phyloP scores from a whole-genome alignment of 2,888 invertebrate species.

The Hecatera dysodea region DNA sequence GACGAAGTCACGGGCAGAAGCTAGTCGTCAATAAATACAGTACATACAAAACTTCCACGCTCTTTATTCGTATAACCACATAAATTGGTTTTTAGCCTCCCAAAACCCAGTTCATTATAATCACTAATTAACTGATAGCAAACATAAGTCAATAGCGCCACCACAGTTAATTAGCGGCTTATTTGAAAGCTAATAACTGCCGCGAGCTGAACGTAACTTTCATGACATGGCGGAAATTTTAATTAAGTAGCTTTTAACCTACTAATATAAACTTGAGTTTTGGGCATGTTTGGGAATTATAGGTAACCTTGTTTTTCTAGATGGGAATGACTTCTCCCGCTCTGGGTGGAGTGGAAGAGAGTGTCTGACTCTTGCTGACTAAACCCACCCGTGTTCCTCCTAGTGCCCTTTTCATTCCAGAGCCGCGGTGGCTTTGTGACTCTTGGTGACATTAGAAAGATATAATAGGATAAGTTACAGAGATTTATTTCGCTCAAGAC shows the following conservation, averaged over 20 bases:
- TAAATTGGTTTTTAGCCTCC: conserved; percentile 2
- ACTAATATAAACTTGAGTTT: neutral
- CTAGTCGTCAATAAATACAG: neutral
- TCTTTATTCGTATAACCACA: neutral
- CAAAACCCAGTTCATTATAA: conserved; percentile 28
- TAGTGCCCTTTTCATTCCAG: too few species aligned
- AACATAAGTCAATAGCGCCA: conserved; percentile 15
- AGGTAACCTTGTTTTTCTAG: too few species aligned
- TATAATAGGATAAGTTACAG: too few species aligned
- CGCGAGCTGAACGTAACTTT: conserved; percentile 6
- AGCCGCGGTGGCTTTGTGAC: too few species aligned
- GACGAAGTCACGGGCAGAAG: too few species aligned
- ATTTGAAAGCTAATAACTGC: conserved; percentile 28
- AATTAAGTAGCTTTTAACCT: conserved; percentile 19
- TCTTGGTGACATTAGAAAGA: too few species aligned
- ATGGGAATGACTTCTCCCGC: too few species aligned
- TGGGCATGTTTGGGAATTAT: neutral
- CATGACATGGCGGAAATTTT: conserved; percentile 14
- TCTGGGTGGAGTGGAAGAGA: too few species aligned
- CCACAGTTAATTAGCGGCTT: conserved; percentile 36
- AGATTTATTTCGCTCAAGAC: too few species aligned
- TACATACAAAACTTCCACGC: neutral
- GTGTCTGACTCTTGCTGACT: too few species aligned
- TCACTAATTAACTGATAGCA: conserved; percentile 35
- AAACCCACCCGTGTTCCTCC: too few species aligned